A percentile compares a stretch with the other conserved stretches of the same genome.
Evolutionary conservation across 2,113 vertebrate genomes (phyloP).

Genomic region (Scomber scombrus): DNA sequence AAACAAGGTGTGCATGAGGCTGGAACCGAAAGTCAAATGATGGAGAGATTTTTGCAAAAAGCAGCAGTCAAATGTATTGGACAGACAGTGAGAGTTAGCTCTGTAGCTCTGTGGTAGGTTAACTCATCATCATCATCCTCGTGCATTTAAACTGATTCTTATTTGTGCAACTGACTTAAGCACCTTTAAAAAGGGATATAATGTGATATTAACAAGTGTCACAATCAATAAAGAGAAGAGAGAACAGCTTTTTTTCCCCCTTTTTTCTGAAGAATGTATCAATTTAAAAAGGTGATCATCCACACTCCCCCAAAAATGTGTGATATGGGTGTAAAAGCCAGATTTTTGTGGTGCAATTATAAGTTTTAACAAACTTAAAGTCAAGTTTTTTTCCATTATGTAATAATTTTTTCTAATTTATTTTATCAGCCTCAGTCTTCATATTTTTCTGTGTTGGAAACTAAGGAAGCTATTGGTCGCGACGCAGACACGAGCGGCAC

Average conservation of each 20-base stretch:
- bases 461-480: too few relatives aligned
- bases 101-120: not conserved
- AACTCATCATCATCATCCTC: not conserved
- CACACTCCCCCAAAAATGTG: not conserved
- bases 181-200: not conserved
- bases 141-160: too few relatives aligned
- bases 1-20: slow-evolving; percentile 68
- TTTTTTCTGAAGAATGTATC: too few relatives aligned
- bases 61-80: slow-evolving; percentile 23
- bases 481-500: too few relatives aligned
- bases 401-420: not conserved
- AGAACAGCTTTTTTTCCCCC: not conserved
- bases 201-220: not conserved
- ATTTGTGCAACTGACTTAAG: slow-evolving; percentile 8
- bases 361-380: not conserved
- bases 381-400: not conserved
- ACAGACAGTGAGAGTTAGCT: not conserved
- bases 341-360: not conserved
- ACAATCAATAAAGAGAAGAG: not conserved
- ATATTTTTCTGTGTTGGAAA: not conserved
- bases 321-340: not conserved
- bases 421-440: not conserved
- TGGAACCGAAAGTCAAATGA: slow-evolving; percentile 59
- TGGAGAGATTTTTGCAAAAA: slow-evolving; percentile 53
- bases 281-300: too few relatives aligned